Percentiles rank a stretch among this genome's conserved stretches.
phyloP scores from a whole-genome alignment of 2,797 vertebrate genomes.

The Sebastes melanostomus region DNA sequence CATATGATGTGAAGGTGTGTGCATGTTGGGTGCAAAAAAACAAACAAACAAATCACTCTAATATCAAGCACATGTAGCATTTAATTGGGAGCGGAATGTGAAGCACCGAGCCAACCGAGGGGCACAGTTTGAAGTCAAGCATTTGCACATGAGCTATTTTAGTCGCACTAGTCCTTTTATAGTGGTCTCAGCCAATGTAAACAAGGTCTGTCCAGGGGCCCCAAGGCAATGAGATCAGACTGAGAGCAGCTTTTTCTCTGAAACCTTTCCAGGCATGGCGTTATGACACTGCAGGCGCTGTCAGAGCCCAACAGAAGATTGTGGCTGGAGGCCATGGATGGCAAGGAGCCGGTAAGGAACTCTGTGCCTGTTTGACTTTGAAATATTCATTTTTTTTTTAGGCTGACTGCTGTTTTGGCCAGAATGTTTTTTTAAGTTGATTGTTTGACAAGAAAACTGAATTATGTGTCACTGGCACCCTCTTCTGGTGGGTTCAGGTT shows the following conservation, averaged over 20 bases:
- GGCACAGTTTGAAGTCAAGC: slow-evolving; percentile 63
- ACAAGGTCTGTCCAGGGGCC: slow-evolving; percentile 60
- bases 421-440: neutral
- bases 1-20: slow-evolving; percentile 15
- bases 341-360: slow-evolving; percentile 95
- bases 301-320: slow-evolving; percentile 95
- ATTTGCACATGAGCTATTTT: slow-evolving; percentile 70
- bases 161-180: slow-evolving; percentile 71
- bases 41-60: slow-evolving; percentile 35
- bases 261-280: slow-evolving; percentile 87
- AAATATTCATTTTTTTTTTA: slow-evolving; percentile 36
- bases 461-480: slow-evolving; percentile 48
- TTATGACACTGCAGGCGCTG: slow-evolving; percentile 95
- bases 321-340: slow-evolving; percentile 99
- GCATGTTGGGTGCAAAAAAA: slow-evolving; percentile 65
- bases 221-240: slow-evolving; percentile 64
- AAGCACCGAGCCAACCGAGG: slow-evolving; percentile 46
- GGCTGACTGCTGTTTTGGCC: slow-evolving; percentile 26
- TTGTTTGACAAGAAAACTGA: slow-evolving; percentile 12
- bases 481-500: slow-evolving; percentile 48
- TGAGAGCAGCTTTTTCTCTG: slow-evolving; percentile 70
- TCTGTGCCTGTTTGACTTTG: slow-evolving; percentile 34
- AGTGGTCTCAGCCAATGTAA: slow-evolving; percentile 67
- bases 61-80: slow-evolving; percentile 43
- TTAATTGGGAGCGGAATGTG: slow-evolving; percentile 59